These are phyloP conservation scores for Leucosticte australis DNA, from an alignment of 2,113 vertebrate genomes.

Conservation along the genomic window DNA sequence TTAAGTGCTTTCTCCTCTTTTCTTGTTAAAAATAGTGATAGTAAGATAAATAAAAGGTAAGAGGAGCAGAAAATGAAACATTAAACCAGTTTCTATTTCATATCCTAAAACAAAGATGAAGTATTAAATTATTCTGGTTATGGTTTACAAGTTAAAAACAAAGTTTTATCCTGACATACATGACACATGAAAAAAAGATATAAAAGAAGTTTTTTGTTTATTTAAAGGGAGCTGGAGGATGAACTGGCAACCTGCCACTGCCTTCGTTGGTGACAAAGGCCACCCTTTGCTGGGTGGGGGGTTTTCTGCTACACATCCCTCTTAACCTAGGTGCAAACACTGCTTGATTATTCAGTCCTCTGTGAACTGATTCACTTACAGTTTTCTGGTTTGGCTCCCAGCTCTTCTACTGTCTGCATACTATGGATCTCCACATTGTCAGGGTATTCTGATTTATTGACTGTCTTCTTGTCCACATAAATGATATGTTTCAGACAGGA, in stretches of 20 bases:
- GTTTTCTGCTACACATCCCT: background rate
- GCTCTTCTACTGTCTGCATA: conserved; percentile 86
- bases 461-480: conserved; percentile 86
- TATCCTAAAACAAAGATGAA: background rate
- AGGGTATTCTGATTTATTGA: conserved; percentile 83
- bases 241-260: background rate
- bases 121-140: background rate
- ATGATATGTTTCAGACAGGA: conserved; percentile 87
- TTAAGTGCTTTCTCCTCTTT: background rate
- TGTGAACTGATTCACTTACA: conserved; percentile 76
- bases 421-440: conserved; percentile 84
- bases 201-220: background rate
- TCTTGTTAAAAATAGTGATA: background rate
- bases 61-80: background rate
- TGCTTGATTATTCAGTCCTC: background rate
- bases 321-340: background rate
- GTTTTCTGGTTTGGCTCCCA: conserved; percentile 88
- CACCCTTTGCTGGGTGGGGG: background rate
- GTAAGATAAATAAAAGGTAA: background rate
- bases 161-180: background rate
- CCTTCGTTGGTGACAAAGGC: background rate
- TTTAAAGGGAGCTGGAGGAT: background rate
- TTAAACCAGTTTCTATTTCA: background rate
- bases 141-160: background rate
- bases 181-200: background rate